These are phyloP conservation scores for Cephalopholis sonnerati DNA, from an alignment of 2,113 vertebrate species.

Conservation along the genomic window DNA sequence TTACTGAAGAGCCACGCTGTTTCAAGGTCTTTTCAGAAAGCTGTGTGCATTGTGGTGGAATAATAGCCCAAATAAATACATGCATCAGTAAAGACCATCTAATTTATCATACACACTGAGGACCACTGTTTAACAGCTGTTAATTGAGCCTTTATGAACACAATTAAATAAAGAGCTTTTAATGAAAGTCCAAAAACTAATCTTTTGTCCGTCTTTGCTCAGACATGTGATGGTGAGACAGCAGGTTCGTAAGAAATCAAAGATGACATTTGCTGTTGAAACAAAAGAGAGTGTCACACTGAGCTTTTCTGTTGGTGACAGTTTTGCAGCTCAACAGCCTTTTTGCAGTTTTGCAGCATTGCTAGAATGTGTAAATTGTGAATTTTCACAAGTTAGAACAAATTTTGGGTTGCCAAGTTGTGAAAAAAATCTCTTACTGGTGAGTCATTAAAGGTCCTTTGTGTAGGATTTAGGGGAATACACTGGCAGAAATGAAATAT, in stretches of 20 bases:
- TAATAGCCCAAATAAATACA: slow-evolving; percentile 12
- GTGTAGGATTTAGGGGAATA: no score
- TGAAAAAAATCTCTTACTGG: no score
- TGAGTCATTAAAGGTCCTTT: no score
- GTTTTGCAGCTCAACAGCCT: background rate
- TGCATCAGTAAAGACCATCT: background rate
- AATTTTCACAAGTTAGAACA: background rate
- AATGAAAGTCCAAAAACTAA: background rate
- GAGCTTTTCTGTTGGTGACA: background rate
- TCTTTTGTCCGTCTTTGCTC: background rate
- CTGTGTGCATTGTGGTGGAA: slow-evolving; percentile 27
- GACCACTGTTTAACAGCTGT: background rate
- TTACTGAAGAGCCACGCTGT: slow-evolving; percentile 56
- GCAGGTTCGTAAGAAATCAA: background rate
- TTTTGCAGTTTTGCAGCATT: slow-evolving; percentile 6
- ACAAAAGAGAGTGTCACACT: slow-evolving; percentile 10
- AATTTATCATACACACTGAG: slow-evolving; percentile 23
- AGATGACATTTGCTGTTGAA: background rate
- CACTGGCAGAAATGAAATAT: no score
- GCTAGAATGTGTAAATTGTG: background rate
- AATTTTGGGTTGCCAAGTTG: no score
- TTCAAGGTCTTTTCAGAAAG: slow-evolving; percentile 39
- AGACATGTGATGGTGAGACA: slow-evolving; percentile 22
- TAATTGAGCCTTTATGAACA: slow-evolving; percentile 2
- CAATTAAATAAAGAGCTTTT: slow-evolving; percentile 17